Conservation (phyloP, 2,888 invertebrate genomes). For the Ecliptopera silaceata region DNA sequence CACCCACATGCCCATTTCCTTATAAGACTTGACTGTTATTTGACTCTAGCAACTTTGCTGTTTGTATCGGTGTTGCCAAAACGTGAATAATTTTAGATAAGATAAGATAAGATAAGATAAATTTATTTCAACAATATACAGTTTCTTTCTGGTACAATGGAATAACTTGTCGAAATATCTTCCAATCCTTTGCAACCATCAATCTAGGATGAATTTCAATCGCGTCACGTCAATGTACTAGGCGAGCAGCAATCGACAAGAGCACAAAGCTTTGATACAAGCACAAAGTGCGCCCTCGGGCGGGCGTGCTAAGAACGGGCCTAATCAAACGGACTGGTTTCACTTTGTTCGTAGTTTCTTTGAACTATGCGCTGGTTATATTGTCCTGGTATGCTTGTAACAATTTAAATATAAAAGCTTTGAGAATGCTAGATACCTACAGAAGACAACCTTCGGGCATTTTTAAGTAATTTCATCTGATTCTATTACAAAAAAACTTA, state of each 20-base stretch:
- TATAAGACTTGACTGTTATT: no score
- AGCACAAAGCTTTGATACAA: slow-evolving; percentile 61
- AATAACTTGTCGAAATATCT: not conserved
- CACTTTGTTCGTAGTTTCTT: slow-evolving; percentile 78
- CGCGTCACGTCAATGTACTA: slow-evolving; percentile 39
- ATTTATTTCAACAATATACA: no score
- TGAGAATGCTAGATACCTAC: no score
- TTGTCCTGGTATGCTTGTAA: slow-evolving; percentile 55
- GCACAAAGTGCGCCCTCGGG: slow-evolving; percentile 71
- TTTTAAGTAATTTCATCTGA: no score
- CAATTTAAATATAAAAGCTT: not conserved
- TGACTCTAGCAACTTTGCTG: no score
- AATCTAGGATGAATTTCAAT: slow-evolving; percentile 21
- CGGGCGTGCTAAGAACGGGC: slow-evolving; percentile 70
- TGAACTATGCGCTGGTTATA: slow-evolving; percentile 66
- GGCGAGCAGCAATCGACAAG: slow-evolving; percentile 66
- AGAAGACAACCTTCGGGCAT: no score
- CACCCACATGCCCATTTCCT: no score
- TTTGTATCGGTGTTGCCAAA: no score
- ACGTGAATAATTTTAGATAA: no score
- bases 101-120: no score
- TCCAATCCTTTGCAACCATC: slow-evolving; percentile 16
- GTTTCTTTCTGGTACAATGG: no score
- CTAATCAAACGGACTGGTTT: slow-evolving; percentile 78
- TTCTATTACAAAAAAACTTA: no score